Evolutionary conservation across 2,888 invertebrate species (phyloP).

Genomic region (Ophion ventricosus): DNA sequence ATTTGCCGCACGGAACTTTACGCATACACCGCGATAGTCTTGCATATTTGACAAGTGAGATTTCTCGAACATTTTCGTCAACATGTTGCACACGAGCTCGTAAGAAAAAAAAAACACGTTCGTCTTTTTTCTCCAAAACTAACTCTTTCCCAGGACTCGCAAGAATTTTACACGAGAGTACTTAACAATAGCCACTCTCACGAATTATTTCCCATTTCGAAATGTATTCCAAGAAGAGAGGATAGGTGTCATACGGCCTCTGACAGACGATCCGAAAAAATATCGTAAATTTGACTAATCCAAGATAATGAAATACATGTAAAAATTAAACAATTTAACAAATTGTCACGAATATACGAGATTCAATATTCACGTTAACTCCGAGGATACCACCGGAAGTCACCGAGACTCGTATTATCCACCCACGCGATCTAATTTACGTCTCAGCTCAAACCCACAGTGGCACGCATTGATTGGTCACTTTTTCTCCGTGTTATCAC

Average conservation of each 20-base stretch:
- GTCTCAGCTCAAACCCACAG: not conserved
- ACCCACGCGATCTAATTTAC: constrained; percentile 27
- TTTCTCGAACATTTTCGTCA: no score
- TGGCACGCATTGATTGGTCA: constrained; percentile 25
- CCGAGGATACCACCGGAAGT: constrained; percentile 12
- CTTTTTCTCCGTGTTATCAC: not conserved
- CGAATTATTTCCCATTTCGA: not conserved
- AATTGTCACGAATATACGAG: not conserved
- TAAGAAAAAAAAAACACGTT: not conserved
- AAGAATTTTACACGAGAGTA: not conserved
- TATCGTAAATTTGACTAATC: not conserved
- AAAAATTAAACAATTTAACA: not conserved
- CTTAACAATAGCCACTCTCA: not conserved
- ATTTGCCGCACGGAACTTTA: no score
- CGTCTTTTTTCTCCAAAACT: not conserved
- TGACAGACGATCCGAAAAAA: no score
- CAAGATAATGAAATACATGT: not conserved
- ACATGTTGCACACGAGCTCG: not conserved
- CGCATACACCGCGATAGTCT: no score
- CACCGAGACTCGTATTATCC: constrained; percentile 26
- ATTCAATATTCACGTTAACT: constrained; percentile 12
- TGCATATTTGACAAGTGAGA: no score
- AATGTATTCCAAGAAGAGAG: not conserved
- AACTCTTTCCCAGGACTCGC: not conserved
- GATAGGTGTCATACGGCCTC: no score